Evolutionary conservation across 1,140 invertebrate species (phyloP).

Genomic region (Pomacea maculata): DNA sequence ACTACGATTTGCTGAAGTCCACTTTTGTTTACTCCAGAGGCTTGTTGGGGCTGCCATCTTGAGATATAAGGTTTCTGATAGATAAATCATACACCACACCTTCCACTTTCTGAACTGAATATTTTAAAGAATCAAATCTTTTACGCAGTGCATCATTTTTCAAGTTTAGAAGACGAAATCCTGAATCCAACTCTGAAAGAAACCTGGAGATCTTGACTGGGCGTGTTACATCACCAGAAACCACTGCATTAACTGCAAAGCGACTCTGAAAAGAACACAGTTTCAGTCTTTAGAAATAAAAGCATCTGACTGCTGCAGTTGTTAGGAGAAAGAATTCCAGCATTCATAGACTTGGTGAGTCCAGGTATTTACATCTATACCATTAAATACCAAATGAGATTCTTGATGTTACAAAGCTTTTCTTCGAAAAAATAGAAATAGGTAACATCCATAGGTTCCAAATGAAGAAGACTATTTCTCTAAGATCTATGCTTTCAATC

Average conservation of each 20-base stretch:
- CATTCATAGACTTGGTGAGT: neutral
- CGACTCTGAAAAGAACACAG: constrained; percentile 66
- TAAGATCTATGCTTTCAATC: neutral
- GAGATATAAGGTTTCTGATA: constrained; percentile 77
- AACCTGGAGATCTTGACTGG: constrained; percentile 87
- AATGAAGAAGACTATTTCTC: neutral
- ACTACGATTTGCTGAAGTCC: no score
- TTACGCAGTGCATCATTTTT: constrained; percentile 91
- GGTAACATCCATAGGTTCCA: neutral
- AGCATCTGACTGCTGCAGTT: neutral
- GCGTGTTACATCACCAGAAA: constrained; percentile 81
- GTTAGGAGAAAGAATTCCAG: neutral
- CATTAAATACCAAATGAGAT: no score
- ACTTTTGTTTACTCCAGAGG: no score
- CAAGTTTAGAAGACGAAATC: constrained; percentile 87
- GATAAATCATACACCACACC: constrained; percentile 94
- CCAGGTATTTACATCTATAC: neutral
- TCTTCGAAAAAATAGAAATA: no score
- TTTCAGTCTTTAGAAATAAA: neutral
- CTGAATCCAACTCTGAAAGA: constrained; percentile 85
- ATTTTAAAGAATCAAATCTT: constrained; percentile 89
- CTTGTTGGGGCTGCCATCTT: constrained; percentile 28
- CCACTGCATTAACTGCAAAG: constrained; percentile 88
- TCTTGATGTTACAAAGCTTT: no score
- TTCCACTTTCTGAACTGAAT: constrained; percentile 94